Conservation (phyloP, 2,113 vertebrate species). For the Ictalurus furcatus region DNA sequence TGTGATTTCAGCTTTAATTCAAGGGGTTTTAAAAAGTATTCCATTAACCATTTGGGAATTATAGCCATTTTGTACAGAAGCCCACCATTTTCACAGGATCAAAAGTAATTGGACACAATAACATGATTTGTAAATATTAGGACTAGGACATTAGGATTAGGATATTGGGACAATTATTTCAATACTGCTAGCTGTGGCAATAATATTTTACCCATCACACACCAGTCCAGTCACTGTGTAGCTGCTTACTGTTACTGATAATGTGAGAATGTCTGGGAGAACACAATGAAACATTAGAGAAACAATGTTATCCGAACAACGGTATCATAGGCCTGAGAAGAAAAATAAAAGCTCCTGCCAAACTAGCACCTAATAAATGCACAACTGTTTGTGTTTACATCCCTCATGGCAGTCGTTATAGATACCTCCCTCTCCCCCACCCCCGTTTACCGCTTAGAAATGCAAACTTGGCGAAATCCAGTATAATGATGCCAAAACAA, state of each 20-base stretch:
- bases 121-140: too few species aligned
- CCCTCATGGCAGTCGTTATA: background rate
- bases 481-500: background rate
- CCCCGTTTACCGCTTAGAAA: background rate
- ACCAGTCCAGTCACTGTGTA: background rate
- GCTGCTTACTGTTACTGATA: background rate
- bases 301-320: background rate
- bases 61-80: too few species aligned
- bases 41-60: too few species aligned
- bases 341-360: background rate
- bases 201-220: background rate
- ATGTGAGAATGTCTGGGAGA: background rate
- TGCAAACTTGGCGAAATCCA: background rate
- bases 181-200: background rate
- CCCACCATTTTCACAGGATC: too few species aligned
- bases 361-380: background rate
- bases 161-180: background rate
- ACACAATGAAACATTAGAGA: background rate
- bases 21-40: too few species aligned
- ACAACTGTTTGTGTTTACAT: background rate
- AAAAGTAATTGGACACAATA: too few species aligned
- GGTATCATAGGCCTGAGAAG: too few species aligned
- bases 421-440: background rate
- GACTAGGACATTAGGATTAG: background rate
- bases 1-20: too few species aligned